Conservation (phyloP, 2,888 invertebrate species). For the Scaptomyza tumidula region DNA sequence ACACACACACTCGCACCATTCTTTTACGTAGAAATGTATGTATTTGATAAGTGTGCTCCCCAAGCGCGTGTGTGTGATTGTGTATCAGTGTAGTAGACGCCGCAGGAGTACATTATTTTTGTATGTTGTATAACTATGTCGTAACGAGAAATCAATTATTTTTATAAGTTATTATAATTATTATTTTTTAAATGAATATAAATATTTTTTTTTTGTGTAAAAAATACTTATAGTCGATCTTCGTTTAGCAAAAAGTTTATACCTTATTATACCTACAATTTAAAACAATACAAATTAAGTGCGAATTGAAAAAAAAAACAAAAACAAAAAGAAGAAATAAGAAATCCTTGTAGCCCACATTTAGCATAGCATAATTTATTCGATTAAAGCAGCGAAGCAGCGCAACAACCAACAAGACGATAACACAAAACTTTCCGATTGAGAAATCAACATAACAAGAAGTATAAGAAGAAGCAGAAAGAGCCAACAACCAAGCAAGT, state of each 20-base stretch:
- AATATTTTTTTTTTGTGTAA: conserved; percentile 40
- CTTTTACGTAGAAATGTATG: conserved; percentile 18
- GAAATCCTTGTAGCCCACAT: conserved; percentile 57
- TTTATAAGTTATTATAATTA: conserved; percentile 44
- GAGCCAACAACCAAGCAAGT: not conserved
- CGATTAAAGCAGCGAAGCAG: conserved; percentile 51
- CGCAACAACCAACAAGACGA: conserved; percentile 5
- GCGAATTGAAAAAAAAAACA: conserved; percentile 36
- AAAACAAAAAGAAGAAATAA: conserved; percentile 15
- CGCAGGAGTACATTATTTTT: conserved; percentile 49
- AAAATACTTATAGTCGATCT: conserved; percentile 68
- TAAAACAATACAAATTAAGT: conserved; percentile 40
- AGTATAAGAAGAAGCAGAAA: not conserved
- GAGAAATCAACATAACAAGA: not conserved
- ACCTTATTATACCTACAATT: conserved; percentile 42
- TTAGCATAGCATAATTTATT: conserved; percentile 77
- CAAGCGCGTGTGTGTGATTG: not conserved
- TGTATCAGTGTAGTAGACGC: conserved; percentile 11
- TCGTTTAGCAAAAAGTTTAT: conserved; percentile 67
- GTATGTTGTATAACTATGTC: conserved; percentile 44
- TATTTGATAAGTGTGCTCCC: not conserved
- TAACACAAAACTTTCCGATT: conserved; percentile 1
- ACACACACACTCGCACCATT: conserved; percentile 8
- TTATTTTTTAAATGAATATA: conserved; percentile 23
- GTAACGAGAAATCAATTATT: conserved; percentile 33